A percentile compares a stretch with the other conserved stretches of the same genome.
These are phyloP conservation scores for Anabacerthia variegaticeps DNA, from an alignment of 2,797 vertebrate species.

Conservation along the genomic window DNA sequence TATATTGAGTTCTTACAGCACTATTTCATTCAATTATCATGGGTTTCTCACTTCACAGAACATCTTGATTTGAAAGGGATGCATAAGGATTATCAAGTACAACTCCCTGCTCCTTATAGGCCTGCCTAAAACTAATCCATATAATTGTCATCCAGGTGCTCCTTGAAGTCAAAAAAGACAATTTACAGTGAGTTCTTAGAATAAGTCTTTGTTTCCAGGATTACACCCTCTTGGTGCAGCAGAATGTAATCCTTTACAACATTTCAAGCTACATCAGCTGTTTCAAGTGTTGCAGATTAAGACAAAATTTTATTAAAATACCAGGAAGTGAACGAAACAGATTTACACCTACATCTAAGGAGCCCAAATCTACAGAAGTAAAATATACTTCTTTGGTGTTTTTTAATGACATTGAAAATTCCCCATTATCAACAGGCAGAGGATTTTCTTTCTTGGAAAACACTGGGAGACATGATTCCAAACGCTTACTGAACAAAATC, in stretches of 20 bases:
- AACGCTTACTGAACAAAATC: neutral
- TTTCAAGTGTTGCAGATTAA: neutral
- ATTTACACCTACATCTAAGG: neutral
- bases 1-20: neutral
- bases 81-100: neutral
- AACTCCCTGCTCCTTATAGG: neutral
- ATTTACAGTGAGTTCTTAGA: neutral
- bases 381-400: neutral
- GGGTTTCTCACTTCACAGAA: neutral
- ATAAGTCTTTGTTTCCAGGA: neutral
- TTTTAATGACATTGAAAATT: neutral
- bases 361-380: neutral
- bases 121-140: neutral
- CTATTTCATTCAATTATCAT: neutral
- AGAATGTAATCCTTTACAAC: neutral
- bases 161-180: neutral
- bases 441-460: neutral
- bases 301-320: neutral
- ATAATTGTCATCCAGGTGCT: neutral
- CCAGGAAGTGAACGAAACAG: neutral
- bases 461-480: fast-evolving
- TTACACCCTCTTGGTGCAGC: neutral
- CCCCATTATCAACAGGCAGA: neutral
- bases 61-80: neutral
- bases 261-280: neutral